Conservation (phyloP, 2,797 vertebrate genomes). For the Chromis chromis region DNA sequence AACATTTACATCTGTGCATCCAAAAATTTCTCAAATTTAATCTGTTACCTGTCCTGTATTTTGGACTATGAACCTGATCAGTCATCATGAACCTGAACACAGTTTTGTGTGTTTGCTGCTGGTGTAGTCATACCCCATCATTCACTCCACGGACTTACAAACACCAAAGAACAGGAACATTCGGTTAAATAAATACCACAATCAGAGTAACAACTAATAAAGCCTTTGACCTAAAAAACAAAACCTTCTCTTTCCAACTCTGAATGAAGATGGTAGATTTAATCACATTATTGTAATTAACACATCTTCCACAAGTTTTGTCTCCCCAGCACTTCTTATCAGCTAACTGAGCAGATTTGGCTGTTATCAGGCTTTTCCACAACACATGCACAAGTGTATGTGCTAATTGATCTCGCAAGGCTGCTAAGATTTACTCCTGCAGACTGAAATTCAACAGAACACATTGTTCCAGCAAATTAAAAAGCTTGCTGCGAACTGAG, state of each 20-base stretch:
- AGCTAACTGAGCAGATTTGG: slow-evolving; percentile 59
- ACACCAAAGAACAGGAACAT: background rate
- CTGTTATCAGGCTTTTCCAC: slow-evolving; percentile 67
- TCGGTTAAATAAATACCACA: background rate
- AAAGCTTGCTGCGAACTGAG: slow-evolving; percentile 11
- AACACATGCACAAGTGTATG: slow-evolving; percentile 63
- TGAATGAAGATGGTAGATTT: slow-evolving; percentile 30
- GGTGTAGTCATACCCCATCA: background rate
- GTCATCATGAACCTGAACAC: background rate
- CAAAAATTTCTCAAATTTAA: background rate
- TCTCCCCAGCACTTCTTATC: slow-evolving; percentile 58
- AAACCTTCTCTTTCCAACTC: background rate
- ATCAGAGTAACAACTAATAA: slow-evolving; percentile 11
- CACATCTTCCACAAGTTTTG: slow-evolving; percentile 51
- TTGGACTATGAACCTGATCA: background rate
- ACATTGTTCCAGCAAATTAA: slow-evolving; percentile 54
- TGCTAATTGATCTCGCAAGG: slow-evolving; percentile 70
- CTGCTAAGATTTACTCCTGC: slow-evolving; percentile 56
- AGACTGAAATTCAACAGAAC: slow-evolving; percentile 63
- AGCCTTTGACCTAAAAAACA: background rate
- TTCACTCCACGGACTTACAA: background rate
- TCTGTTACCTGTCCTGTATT: background rate
- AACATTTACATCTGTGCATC: background rate
- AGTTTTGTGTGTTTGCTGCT: background rate
- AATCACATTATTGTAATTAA: slow-evolving; percentile 57